Evolutionary conservation across 2,797 vertebrate genomes (phyloP), one percentile per base, ranked within the genome.

Genomic region (Cyclopterus lumpus): DNA sequence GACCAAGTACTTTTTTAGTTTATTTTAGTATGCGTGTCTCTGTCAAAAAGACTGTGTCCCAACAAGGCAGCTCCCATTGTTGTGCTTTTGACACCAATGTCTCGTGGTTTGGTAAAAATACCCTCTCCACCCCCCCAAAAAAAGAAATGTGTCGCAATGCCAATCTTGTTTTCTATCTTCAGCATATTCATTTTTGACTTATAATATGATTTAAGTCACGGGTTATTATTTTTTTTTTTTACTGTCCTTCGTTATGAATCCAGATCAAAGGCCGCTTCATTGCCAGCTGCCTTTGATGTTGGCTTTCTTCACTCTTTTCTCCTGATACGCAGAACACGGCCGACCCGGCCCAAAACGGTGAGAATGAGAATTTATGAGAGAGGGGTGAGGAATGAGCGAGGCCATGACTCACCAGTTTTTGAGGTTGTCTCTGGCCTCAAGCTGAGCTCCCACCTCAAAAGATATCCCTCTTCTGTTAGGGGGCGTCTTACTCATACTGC

Each of bases 391-490:
- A 80, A 84, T 88, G 84, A 93, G 79, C 8, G 67, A 90, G 90
- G 89, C 90, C 87, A 92, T 93, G 91, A 94, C 93, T 94, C 93
- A 94, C 93, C 93, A 99, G 96, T 98, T 98, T 95, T 98, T 98
- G 95, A 98, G 96, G 94, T 94, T 96, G 94, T 99, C 97, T 94
- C 97, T 97, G 86, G 97, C 97, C 96, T 99, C 97, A 84, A 99
- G 96, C 94, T 97, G 97, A 93, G 97, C 97, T 95, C 97, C 97
- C 94, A 98, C 97, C 95, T 99, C 97, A 96, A 98, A 99, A 93
- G 95, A 95, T 93, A 99, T 99, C 91, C 97, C 97, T 96, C 97
- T 96, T 96, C 97, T 97, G 95, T 97, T 97, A 93, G 97, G 97
- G 95, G 97, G 97, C 93, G 96, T 96, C 96, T 97, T 98, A 96